Conservation (phyloP, 2,113 vertebrate genomes). For the Lichenostomus cassidix region DNA sequence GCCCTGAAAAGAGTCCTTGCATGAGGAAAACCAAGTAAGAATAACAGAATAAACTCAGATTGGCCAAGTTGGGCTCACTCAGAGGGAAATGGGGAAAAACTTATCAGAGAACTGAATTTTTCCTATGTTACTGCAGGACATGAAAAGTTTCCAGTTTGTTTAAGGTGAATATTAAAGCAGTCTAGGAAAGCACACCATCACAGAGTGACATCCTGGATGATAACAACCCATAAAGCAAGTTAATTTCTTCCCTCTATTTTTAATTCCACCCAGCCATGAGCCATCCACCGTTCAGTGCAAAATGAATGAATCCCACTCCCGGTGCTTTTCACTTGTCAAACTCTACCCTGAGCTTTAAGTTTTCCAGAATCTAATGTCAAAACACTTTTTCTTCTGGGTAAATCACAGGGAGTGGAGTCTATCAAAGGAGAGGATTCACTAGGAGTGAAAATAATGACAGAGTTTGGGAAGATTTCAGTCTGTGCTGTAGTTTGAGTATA, state of each 20-base stretch:
- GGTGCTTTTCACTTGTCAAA: slow-evolving; percentile 42
- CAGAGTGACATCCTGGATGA: not conserved
- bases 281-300: not conserved
- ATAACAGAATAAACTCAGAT: not conserved
- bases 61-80: not conserved
- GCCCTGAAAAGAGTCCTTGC: not conserved
- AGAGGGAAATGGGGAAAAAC: not conserved
- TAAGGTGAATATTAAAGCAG: not conserved
- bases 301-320: slow-evolving; percentile 28
- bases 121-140: not conserved
- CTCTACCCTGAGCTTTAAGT: not conserved
- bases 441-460: not conserved
- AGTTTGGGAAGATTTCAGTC: not conserved
- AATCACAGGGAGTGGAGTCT: not conserved
- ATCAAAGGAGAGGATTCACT: not conserved
- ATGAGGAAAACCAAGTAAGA: not conserved
- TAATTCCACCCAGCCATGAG: slow-evolving; percentile 32
- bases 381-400: not conserved
- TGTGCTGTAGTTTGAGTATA: not conserved
- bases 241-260: slow-evolving; percentile 50
- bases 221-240: not conserved
- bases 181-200: not conserved
- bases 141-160: not conserved
- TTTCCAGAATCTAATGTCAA: slow-evolving; percentile 30
- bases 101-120: not conserved